Conservation (phyloP, 35 echinoderm and acorn worm species). For the Anneissia japonica region DNA sequence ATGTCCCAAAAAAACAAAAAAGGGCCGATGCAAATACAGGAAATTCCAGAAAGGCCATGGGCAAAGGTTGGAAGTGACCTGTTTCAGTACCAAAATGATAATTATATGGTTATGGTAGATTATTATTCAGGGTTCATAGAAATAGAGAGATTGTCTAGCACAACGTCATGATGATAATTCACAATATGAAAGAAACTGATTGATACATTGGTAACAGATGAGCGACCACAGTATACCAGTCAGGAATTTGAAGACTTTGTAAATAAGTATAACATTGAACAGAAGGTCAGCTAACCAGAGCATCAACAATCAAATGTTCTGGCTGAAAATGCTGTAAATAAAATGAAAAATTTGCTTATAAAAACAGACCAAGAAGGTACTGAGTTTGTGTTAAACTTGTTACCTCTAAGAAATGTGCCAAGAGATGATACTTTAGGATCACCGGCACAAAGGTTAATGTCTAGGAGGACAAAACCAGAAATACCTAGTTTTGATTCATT, state of each 20-base stretch:
- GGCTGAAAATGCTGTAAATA: slow-evolving; percentile 36
- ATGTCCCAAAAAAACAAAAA: too few relatives aligned
- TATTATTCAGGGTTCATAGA: too few relatives aligned
- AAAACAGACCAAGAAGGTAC: slow-evolving; percentile 33
- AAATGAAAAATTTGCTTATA: slow-evolving; percentile 34
- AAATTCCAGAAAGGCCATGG: too few relatives aligned
- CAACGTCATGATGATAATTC: too few relatives aligned
- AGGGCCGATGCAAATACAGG: too few relatives aligned
- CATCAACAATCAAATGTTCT: slow-evolving; percentile 46
- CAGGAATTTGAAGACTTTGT: slow-evolving; percentile 56
- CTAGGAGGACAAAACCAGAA: too few relatives aligned
- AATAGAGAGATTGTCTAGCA: too few relatives aligned
- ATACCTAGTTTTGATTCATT: too few relatives aligned
- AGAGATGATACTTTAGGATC: slow-evolving; percentile 26
- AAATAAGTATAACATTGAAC: slow-evolving; percentile 39
- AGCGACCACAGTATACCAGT: slow-evolving; percentile 42
- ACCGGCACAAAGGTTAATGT: slow-evolving; percentile 33
- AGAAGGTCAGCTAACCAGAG: slow-evolving; percentile 36
- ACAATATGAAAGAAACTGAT: too few relatives aligned
- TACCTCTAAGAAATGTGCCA: slow-evolving; percentile 31
- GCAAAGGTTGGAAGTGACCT: too few relatives aligned
- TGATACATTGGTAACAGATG: slow-evolving; percentile 50
- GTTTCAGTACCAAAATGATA: too few relatives aligned
- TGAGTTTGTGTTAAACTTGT: slow-evolving; percentile 33
- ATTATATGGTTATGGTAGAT: too few relatives aligned